Conservation (phyloP, 2,113 vertebrate species). For the Xerus inauris region DNA sequence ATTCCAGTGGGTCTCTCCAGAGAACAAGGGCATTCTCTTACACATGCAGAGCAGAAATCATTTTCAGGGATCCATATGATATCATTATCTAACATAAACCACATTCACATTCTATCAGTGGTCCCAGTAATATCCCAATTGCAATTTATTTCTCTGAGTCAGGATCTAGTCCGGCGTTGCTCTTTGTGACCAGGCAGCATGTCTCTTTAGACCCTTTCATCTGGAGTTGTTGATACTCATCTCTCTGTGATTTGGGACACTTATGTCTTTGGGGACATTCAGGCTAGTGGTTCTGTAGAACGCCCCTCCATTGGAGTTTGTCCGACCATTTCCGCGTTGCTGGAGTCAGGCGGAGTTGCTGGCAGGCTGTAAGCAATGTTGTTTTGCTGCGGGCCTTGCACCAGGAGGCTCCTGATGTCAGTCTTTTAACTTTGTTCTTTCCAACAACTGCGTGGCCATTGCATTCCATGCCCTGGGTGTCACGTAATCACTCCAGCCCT, state of each 20-base stretch:
- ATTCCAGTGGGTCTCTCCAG: neutral
- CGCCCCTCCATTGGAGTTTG: fast-evolving
- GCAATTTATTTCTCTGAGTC: neutral
- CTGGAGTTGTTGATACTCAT: neutral
- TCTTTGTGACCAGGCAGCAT: fast-evolving
- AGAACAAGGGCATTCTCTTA: neutral
- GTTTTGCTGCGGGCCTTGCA: fast-evolving
- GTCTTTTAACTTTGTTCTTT: neutral
- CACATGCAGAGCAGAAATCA: too few species aligned
- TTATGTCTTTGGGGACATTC: fast-evolving
- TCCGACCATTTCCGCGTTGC: fast-evolving
- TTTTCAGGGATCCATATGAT: neutral
- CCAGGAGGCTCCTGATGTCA: neutral
- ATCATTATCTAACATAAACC: fast-evolving
- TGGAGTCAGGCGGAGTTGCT: neutral
- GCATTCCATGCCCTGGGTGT: neutral
- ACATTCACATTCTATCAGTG: fast-evolving
- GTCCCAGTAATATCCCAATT: too few species aligned
- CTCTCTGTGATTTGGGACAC: fast-evolving
- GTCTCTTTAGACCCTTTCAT: neutral
- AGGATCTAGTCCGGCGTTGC: neutral
- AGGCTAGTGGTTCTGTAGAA: neutral
- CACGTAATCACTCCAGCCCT: neutral
- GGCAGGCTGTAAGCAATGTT: fast-evolving
- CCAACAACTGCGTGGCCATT: neutral